Evolutionary conservation across 2,888 invertebrate species (phyloP).

Genomic region (Trilocha varians): DNA sequence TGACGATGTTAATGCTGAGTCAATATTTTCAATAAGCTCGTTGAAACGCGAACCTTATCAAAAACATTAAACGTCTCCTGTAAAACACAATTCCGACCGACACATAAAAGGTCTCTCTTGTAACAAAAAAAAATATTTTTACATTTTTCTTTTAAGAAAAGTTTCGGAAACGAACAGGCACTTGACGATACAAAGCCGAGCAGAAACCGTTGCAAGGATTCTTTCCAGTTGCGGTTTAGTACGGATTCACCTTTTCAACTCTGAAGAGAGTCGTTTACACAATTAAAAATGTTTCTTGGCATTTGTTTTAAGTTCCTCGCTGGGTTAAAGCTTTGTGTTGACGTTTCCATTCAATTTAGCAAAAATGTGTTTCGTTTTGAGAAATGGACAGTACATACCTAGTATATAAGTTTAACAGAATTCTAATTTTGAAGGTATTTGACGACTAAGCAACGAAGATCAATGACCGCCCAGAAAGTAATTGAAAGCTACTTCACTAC

Average conservation of each 20-base stretch:
- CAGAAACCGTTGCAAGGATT: conserved; percentile 47
- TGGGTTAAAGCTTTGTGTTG: too few species aligned
- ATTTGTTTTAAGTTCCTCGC: neutral
- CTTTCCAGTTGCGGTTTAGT: conserved; percentile 51
- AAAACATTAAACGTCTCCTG: neutral
- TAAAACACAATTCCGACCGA: neutral
- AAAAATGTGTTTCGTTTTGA: too few species aligned
- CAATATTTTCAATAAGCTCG: neutral
- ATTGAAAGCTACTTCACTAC: too few species aligned
- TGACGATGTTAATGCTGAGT: neutral
- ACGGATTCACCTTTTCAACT: conserved; percentile 50
- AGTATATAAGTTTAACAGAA: too few species aligned
- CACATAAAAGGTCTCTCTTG: neutral
- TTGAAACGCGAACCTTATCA: neutral
- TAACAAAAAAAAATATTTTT: neutral
- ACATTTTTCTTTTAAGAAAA: conserved; percentile 3
- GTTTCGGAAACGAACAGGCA: conserved; percentile 10
- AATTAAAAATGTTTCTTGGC: conserved; percentile 33
- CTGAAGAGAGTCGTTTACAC: conserved; percentile 23
- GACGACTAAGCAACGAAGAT: too few species aligned
- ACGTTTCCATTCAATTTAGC: too few species aligned
- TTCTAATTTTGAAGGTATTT: too few species aligned
- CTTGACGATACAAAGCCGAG: conserved; percentile 29
- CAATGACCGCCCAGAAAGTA: too few species aligned
- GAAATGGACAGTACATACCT: too few species aligned